Conservation (phyloP, 1,140 invertebrate species). For the Centruroides vittatus region DNA sequence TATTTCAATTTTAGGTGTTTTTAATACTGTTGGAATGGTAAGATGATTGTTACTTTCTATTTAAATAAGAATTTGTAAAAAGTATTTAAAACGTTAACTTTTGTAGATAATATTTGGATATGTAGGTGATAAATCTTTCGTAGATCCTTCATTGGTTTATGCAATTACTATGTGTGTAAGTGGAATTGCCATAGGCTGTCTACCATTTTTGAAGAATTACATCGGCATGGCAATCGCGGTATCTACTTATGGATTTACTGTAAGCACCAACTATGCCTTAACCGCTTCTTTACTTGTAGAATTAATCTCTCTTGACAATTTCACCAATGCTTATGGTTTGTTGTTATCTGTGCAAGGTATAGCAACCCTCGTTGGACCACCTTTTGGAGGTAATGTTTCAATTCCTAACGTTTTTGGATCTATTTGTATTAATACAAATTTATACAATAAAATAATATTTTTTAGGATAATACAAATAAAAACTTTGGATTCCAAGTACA, state of each 20-base stretch:
- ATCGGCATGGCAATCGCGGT: slow-evolving; percentile 37
- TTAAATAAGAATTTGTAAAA: too few species aligned
- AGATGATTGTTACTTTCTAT: slow-evolving; percentile 24
- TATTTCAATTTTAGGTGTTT: slow-evolving; percentile 70
- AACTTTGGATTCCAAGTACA: too few species aligned
- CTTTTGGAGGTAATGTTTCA: slow-evolving; percentile 46
- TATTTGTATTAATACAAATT: too few species aligned
- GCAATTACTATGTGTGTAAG: slow-evolving; percentile 61
- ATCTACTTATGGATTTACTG: slow-evolving; percentile 55
- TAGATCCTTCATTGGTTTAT: slow-evolving; percentile 57
- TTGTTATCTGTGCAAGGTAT: slow-evolving; percentile 73
- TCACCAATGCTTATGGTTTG: slow-evolving; percentile 79
- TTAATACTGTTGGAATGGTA: slow-evolving; percentile 73
- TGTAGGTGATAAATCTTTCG: slow-evolving; percentile 62
- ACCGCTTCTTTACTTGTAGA: slow-evolving; percentile 75
- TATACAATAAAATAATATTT: too few species aligned
- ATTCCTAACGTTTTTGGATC: too few species aligned
- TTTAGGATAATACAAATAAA: too few species aligned
- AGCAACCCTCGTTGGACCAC: slow-evolving; percentile 72
- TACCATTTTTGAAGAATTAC: slow-evolving; percentile 54
- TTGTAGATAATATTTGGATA: slow-evolving; percentile 68
- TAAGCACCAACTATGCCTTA: slow-evolving; percentile 73
- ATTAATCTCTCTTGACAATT: slow-evolving; percentile 64
- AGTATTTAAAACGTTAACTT: too few species aligned
- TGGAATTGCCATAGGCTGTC: slow-evolving; percentile 48